A percentile compares a stretch with the other conserved stretches of the same genome.
phyloP scores from a whole-genome alignment of 2,113 vertebrate species.

The Brevimyrus niger region DNA sequence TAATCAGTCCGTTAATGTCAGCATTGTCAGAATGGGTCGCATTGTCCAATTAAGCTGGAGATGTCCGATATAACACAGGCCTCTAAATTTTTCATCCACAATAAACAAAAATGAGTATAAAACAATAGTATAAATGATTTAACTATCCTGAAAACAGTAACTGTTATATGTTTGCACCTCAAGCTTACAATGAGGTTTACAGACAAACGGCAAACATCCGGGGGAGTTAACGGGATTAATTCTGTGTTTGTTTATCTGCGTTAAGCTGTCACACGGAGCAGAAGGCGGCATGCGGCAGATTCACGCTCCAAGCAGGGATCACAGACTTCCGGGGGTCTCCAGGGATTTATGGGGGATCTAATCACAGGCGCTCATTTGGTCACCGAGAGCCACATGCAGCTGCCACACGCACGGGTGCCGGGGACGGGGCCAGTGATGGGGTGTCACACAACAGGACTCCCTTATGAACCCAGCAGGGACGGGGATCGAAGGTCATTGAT shows the following conservation, averaged over 20 bases:
- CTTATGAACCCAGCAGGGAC: not conserved
- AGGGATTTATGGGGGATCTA: conserved; percentile 49
- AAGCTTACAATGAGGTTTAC: not conserved
- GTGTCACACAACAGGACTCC: not conserved
- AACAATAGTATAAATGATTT: not conserved
- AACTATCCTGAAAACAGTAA: not conserved
- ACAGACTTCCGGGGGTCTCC: conserved; percentile 47
- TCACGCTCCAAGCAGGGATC: conserved; percentile 56
- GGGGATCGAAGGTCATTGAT: not conserved
- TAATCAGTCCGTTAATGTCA: not conserved
- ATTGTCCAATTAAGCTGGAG: not conserved
- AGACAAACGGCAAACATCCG: not conserved
- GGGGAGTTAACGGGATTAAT: conserved; percentile 59
- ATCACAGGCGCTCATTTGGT: not conserved
- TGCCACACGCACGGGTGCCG: not conserved
- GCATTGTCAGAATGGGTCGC: not conserved
- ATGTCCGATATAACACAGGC: not conserved
- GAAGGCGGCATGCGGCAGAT: conserved; percentile 42
- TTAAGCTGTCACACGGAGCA: conserved; percentile 53
- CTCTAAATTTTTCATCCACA: not conserved
- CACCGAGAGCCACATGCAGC: not conserved
- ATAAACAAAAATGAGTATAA: not conserved
- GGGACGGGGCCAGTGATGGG: not conserved
- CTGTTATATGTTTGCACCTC: not conserved
- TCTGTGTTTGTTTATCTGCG: conserved; percentile 62